A percentile compares a stretch with the other conserved stretches of the same genome.
These are phyloP conservation scores for Drosophila gunungcola DNA, from an alignment of 1,140 invertebrate genomes.

Conservation along the genomic window DNA sequence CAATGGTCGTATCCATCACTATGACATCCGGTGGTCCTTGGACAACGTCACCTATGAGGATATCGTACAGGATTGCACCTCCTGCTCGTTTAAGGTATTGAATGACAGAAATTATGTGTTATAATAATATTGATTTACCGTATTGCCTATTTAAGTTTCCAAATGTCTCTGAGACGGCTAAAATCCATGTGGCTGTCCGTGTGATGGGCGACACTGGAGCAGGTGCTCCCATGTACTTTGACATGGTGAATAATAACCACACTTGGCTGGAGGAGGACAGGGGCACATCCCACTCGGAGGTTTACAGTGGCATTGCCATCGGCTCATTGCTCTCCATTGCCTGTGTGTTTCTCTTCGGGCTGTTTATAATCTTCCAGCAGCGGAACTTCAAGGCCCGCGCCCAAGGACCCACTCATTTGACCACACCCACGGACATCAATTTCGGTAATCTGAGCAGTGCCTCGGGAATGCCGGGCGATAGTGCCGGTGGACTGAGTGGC, in stretches of 20 bases:
- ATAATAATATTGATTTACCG: background rate
- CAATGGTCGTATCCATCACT: constrained; percentile 76
- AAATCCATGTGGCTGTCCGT: constrained; percentile 78
- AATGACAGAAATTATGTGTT: too few relatives aligned
- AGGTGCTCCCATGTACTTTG: constrained; percentile 76
- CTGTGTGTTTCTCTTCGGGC: constrained; percentile 71
- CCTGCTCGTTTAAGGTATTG: constrained; percentile 59
- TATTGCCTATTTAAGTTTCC: constrained; percentile 60
- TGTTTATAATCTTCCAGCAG: constrained; percentile 76
- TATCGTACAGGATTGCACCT: constrained; percentile 64
- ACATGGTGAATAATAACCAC: constrained; percentile 62
- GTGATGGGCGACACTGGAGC: constrained; percentile 79
- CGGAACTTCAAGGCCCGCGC: constrained; percentile 74
- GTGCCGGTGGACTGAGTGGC: constrained; percentile 73
- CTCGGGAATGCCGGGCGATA: constrained; percentile 72
- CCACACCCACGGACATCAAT: constrained; percentile 76
- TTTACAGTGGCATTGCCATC: constrained; percentile 79
- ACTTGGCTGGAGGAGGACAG: constrained; percentile 42
- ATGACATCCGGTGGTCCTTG: constrained; percentile 78
- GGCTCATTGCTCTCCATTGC: constrained; percentile 69
- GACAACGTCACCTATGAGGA: constrained; percentile 77
- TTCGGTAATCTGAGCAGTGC: constrained; percentile 77
- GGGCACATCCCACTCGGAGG: constrained; percentile 49
- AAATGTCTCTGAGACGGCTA: constrained; percentile 75
- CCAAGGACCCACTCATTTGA: constrained; percentile 70